Evolutionary conservation across 1,140 invertebrate species (phyloP), one percentile per base, ranked within the genome.

Genomic region (Drosophila rufa): DNA sequence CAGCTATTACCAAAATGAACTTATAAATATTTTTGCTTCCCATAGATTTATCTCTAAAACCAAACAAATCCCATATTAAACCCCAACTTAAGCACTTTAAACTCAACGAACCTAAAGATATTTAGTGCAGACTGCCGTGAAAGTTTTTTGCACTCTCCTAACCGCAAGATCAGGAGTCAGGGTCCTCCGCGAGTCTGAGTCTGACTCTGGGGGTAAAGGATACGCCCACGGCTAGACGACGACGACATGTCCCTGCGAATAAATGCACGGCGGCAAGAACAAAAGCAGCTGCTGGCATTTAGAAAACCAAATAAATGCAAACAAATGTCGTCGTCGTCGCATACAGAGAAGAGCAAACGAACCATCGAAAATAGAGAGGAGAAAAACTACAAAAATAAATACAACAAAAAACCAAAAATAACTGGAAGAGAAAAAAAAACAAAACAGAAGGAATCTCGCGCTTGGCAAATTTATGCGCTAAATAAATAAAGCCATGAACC

Each of bases 401-500:
- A 56, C 19, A 46, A 27, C 43, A 64, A 65, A 47, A 55, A 40
- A 42, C 61, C 48, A 75, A 45, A 46, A 76, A 76, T 62, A 76
- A 25, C 48, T 42, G 57, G 27, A 15, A 8, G 14, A 12, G 45
- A 48, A 38, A 36, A 42, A 42, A 30, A 38, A 27, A 33, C 53
- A 60, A 48, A 68, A 67, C 40, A 75, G 40, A 64, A 74, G 75
- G 56, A 73, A 65, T 80, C 70, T 84, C 57, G 80, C 77, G 77
- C 80, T 70, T 65, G 82, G 67, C 66, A 87, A 89, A 89, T 89
- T 89, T 89, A 89, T 89, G 85, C 85, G 84, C 84, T 89, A 89
- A 89, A 89, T 87, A 89, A 89, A 89, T 89, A 89, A 89, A 89
- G 84, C 85, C 84, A 90, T 89, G 85, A 90, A 89, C 84, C 82